Base-by-base conservation (phyloP, 2,797 vertebrate species). In the Petrocephalus sullivani region DNA sequence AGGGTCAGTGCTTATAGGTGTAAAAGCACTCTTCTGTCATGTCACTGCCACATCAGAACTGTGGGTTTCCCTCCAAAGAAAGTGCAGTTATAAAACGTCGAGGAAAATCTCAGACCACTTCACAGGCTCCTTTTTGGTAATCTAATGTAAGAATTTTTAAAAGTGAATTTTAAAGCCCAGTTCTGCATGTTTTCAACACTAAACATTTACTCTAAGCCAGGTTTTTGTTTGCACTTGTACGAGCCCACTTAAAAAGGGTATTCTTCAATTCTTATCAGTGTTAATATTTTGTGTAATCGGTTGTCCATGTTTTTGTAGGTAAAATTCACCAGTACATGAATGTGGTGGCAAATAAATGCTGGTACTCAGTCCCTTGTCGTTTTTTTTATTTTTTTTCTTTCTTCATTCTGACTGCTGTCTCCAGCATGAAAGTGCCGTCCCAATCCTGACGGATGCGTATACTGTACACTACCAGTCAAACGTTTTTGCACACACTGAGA, bases 1-100 rank as follows among this genome's bases (percentile, higher is more conserved):
- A 33, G 33, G 14, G 71, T 78, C 41, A 33, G 71, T 16, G 71
- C 37, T 46, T 3, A 14, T 6, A 16, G 19, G 6, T 46, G 37
- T 78, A 78, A 78, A 46, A 41, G 37, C 41, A 1, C 71, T 78
- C 37, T 78, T 71, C 10, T 51, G 5, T 71, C 64, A 49, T 49
- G 46, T 51, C 41, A 49, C 46, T 8, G 14, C 71, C 14, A 9
- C 33, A 5, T 78, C 71, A 81, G 78, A 51, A 12, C 8, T 49
- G 8, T 53, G 49, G 81, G 41, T 83, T 83, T 23, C 49, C 49
- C 49, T 53, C 33, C 86, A 51, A 87, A 85, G 14, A 87, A 75
- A 93, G 93, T 93, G 86, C 95, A 96, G 95, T 95, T 95, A 96
- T 96, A 96, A 90, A 91, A 91, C 89, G 92, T 93, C 90, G 51